Base-by-base conservation (phyloP, 2,113 vertebrate genomes). In the Scophthalmus maximus region DNA sequence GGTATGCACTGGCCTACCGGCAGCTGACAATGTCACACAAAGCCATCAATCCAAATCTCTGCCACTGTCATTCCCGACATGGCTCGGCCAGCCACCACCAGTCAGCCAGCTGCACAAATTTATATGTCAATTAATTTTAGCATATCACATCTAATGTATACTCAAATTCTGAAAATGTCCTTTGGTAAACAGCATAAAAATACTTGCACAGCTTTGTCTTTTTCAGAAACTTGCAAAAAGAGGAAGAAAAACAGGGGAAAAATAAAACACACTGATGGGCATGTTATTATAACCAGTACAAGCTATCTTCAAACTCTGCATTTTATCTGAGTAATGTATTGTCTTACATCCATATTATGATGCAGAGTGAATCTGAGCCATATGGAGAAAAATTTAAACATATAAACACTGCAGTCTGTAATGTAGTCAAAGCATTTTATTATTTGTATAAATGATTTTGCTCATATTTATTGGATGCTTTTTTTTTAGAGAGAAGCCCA, bases 21-120 rank as follows among this genome's bases (percentile, higher is more conserved):
- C 84, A 83, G 82, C 85, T 90, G 88, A 91, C 88, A 86, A 68
- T 78, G 85, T 86, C 88, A 68, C 87, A 81, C 74, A 56, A 68
- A 83, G 78, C 73, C 88, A 86, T 92, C 90, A 91, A 88, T 92
- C 84, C 73, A 73, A 65, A 81, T 83, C 76, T 84, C 76, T 22
- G 44, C 44, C 55, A n/a, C 80, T 82, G 88, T 88, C 89, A 81
- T 8, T 60, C 44, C 46, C 84, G 90, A 88, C 88, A 83, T 68
- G 50, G 23, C 79, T 76, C 70, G 25, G 72, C 66, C 68, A 68
- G 77, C 81, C 77, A 76, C 74, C 30, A 70, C 53, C 84, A 79
- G 80, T 60, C 83, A 84, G 30, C 17, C 68, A 42, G 79, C 78
- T 65, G 81, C 75, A 82, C 49, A 58, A 40, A 59, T n/a, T n/a